phyloP scores from a whole-genome alignment of 2,797 vertebrate genomes.

The Coendou prehensilis region DNA sequence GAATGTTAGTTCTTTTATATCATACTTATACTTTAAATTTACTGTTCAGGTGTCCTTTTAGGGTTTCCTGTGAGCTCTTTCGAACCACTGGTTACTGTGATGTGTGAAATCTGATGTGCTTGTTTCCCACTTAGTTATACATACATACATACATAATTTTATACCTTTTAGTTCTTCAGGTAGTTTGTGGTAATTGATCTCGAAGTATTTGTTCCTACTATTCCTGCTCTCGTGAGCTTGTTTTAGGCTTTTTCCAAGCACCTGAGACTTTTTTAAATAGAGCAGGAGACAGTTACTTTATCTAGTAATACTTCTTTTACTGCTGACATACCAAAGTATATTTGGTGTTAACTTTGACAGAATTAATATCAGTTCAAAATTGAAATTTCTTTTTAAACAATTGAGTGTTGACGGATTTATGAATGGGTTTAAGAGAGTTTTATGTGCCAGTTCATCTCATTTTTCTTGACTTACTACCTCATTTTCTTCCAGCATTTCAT shows the following conservation, averaged over 20 bases:
- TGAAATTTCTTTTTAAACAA: conserved; percentile 42
- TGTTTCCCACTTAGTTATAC: neutral
- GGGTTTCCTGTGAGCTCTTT: conserved; percentile 39
- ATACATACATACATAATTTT: conserved; percentile 56
- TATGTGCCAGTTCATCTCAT: conserved; percentile 71
- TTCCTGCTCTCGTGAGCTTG: neutral
- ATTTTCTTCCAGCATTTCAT: conserved; percentile 75
- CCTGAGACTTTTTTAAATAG: neutral
- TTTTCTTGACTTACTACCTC: conserved; percentile 74
- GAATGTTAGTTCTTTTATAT: conserved; percentile 7
- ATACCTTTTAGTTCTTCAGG: neutral
- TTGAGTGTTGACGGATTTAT: conserved; percentile 34
- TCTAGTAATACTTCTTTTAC: conserved; percentile 27
- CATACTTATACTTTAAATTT: conserved; percentile 46
- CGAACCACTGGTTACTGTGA: conserved; percentile 2
- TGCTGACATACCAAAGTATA: conserved; percentile 1
- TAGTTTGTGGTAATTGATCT: conserved; percentile 29
- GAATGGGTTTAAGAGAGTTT: conserved; percentile 53
- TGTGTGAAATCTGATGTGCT: conserved; percentile 43
- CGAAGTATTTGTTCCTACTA: neutral
- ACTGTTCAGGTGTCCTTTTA: conserved; percentile 36
- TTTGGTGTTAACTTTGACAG: conserved; percentile 60
- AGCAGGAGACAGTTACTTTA: neutral
- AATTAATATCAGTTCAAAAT: conserved; percentile 48
- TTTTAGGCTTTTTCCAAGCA: neutral